Conservation (phyloP, 2,888 invertebrate species). For the Siphlonurus alternatus region DNA sequence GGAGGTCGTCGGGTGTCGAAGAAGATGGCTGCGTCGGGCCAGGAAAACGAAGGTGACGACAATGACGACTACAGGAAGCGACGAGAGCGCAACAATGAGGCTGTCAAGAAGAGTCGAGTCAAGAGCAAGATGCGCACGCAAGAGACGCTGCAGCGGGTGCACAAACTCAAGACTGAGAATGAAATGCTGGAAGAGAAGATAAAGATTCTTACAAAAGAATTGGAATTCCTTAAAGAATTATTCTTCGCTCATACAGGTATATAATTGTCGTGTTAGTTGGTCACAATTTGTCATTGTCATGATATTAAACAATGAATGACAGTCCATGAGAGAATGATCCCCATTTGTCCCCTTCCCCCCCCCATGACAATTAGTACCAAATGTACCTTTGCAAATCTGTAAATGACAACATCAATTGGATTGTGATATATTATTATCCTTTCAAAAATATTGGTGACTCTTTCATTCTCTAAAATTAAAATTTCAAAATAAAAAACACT, state of each 20-base stretch:
- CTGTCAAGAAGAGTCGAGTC: constrained; percentile 64
- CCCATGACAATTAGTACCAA: too few relatives aligned
- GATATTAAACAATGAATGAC: too few relatives aligned
- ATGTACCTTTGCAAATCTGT: too few relatives aligned
- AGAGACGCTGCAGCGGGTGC: constrained; percentile 57
- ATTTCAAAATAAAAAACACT: too few relatives aligned
- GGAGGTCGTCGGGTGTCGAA: neutral
- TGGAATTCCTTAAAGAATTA: constrained; percentile 62
- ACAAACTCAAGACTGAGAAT: constrained; percentile 58
- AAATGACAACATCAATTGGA: too few relatives aligned
- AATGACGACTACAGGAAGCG: constrained; percentile 6
- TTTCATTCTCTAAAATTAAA: too few relatives aligned
- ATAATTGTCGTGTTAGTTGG: too few relatives aligned
- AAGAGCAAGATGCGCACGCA: constrained; percentile 62
- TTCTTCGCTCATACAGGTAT: constrained; percentile 63
- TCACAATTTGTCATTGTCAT: too few relatives aligned
- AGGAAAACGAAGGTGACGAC: neutral
- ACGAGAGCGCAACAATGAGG: constrained; percentile 29
- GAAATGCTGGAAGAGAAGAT: constrained; percentile 65
- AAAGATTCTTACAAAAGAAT: constrained; percentile 60
- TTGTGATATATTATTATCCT: too few relatives aligned
- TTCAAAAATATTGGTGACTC: too few relatives aligned
- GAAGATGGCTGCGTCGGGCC: neutral
- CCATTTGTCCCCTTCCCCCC: too few relatives aligned
- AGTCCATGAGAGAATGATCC: too few relatives aligned